Conservation (phyloP, 2,113 vertebrate genomes). For the Seriola aureovittata region DNA sequence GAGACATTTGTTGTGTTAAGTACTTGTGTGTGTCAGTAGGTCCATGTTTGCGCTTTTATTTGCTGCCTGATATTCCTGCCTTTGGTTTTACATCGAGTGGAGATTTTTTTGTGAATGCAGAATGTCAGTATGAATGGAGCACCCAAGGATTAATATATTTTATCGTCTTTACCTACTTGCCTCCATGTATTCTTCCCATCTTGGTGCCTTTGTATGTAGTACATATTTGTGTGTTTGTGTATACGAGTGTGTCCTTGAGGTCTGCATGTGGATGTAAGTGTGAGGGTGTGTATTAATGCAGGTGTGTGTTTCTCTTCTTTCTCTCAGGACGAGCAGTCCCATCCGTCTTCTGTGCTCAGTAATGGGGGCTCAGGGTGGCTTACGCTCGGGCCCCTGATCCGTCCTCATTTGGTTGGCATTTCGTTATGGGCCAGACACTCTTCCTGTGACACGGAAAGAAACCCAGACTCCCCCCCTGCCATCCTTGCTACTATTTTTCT, state of each 20-base stretch:
- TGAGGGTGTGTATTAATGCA: constrained; percentile 52
- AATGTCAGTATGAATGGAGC: constrained; percentile 18
- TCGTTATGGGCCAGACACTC: constrained; percentile 80
- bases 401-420: constrained; percentile 87
- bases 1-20: constrained; percentile 53
- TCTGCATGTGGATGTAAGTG: constrained; percentile 28
- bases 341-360: constrained; percentile 81
- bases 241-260: constrained; percentile 59
- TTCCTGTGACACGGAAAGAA: constrained; percentile 74
- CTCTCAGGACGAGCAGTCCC: constrained; percentile 74
- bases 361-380: constrained; percentile 82
- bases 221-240: constrained; percentile 18
- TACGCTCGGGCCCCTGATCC: constrained; percentile 77
- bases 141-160: constrained; percentile 17
- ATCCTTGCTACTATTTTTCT: constrained; percentile 46
- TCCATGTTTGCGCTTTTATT: constrained; percentile 40
- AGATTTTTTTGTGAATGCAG: constrained; percentile 37
- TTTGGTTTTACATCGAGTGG: constrained; percentile 16
- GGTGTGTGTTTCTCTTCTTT: constrained; percentile 51
- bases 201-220: not conserved
- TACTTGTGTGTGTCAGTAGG: constrained; percentile 32
- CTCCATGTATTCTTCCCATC: constrained; percentile 28
- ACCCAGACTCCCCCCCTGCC: constrained; percentile 57
- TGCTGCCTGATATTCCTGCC: constrained; percentile 40
- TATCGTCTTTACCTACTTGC: constrained; percentile 27